phyloP scores from a whole-genome alignment of 2,797 vertebrate species.

The Lithobates sylvaticus region DNA sequence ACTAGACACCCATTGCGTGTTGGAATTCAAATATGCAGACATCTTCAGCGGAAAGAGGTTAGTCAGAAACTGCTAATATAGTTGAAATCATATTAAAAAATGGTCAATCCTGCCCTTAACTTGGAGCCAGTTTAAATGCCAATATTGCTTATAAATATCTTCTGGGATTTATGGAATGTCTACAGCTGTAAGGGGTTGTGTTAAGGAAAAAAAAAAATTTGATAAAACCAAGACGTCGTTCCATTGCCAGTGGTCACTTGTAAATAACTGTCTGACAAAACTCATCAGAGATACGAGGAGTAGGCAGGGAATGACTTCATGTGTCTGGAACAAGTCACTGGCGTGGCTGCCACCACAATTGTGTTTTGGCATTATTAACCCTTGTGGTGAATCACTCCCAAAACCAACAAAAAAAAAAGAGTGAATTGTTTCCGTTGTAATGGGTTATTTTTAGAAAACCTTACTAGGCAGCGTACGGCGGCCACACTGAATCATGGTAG shows the following conservation, averaged over 20 bases:
- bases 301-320: background rate
- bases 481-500: background rate
- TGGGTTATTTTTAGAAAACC: background rate
- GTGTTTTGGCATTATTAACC: conserved; percentile 2
- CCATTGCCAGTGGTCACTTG: background rate
- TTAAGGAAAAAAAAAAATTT: background rate
- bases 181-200: background rate
- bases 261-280: background rate
- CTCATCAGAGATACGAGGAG: background rate
- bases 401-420: background rate
- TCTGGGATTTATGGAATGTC: background rate
- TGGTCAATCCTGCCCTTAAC: background rate
- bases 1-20: background rate
- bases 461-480: background rate
- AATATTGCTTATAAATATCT: background rate
- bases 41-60: background rate
- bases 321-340: conserved; percentile 7
- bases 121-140: background rate
- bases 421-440: background rate
- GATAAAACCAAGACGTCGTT: background rate
- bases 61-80: conserved; percentile 1
- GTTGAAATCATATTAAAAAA: background rate
- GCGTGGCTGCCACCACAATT: conserved; percentile 18
- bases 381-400: conserved; percentile 11
- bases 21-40: background rate